Evolutionary conservation across 1,140 invertebrate genomes (phyloP), one percentile per base, ranked within the genome.

Genomic region (Arctopsyche grandis): DNA sequence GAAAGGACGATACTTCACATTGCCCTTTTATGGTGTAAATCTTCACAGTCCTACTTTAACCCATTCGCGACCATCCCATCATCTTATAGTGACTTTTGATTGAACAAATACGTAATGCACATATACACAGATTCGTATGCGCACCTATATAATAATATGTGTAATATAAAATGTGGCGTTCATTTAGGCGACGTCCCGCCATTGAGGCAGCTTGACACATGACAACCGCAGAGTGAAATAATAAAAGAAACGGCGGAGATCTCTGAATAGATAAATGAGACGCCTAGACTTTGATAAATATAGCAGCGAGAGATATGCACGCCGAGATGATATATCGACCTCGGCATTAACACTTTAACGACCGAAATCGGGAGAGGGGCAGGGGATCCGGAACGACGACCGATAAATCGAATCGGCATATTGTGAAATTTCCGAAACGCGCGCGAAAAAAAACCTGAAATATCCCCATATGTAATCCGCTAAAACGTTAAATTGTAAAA

Each of bases 221-320:
- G 79, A 80, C 79, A 80, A 80, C 48, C 75, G 63, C 75, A 22
- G 75, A 71, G 77, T 77, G 79, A 80, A 80, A 80, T 80, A 77
- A 80, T 77, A 80, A 80, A 80, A 80, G 79, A 80, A 80, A 80
- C 79, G 76, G 75, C 75, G 56, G 48, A 78, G 66, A 69, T 80
- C 69, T 77, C 70, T 77, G 74, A 80, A 80, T 80, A 73, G 79
- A 77, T 76, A 71, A 80, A 80, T 80, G 79, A 69, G 79, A 75
- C 73, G 46, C 60, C 69, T 69, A 52, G 66, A 76, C 58, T 76
- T 77, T 71, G 74, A 77, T 80, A 77, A 70, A 77, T 77, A 76
- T 76, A 76, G 74, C 74, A 60, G 74, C 60, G 60, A 74, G 60
- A 75, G 69, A 79, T 74, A 70, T 69, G 76, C 63, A 70, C 44